Base-by-base conservation (phyloP, 2,113 vertebrate genomes). In the Gila orcuttii region DNA sequence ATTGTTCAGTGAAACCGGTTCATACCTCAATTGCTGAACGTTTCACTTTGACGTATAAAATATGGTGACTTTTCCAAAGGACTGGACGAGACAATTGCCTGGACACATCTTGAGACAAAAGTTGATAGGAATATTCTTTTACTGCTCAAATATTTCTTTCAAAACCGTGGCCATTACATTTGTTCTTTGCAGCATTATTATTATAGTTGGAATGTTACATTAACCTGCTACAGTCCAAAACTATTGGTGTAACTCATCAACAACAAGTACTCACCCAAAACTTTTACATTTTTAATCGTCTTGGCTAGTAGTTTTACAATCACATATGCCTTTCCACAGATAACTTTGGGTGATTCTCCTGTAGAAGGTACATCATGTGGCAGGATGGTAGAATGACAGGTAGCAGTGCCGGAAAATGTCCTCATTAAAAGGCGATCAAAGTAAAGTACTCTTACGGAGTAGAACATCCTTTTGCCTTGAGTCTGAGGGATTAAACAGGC, bases 281-380 rank as follows among this genome's bases (percentile, higher is more conserved):
- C 74, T 50, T 76, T 76, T 31, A 76, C 25, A 52, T 28, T 31
- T 76, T 52, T 52, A 47, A 76, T 25, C 42, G 0, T 47, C 25
- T 76, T 76, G 42, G n/a, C 45, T 76, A n/a, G 74, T 50, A 76
- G 52, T 52, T 76, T 76, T 52, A 76, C 47, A 17, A 31, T 52
- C 47, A 52, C 47, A 52, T 17, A 31, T 31, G 10, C 0, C 25
- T 52, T 52, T 76, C 6, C 74, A 76, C 74, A 76, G 45, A 76
- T 50, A 31, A 76, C 7, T 76, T 52, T n/a, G 0, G 74, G 47
- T 19, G 47, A 76, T 52, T 25, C 15, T 76, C 7, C 47, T 47
- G n/a, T 52, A 76, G 45, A 31, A 19, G 25, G 25, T 45, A 23
- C 23, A 42, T 45, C 19, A 45, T 45, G 23, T 52, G 74, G 42